Evolutionary conservation across 35 echinoderm and acorn worm species (phyloP), one percentile per base, ranked within the genome.

Genomic region (Strongylocentrotus purpuratus): DNA sequence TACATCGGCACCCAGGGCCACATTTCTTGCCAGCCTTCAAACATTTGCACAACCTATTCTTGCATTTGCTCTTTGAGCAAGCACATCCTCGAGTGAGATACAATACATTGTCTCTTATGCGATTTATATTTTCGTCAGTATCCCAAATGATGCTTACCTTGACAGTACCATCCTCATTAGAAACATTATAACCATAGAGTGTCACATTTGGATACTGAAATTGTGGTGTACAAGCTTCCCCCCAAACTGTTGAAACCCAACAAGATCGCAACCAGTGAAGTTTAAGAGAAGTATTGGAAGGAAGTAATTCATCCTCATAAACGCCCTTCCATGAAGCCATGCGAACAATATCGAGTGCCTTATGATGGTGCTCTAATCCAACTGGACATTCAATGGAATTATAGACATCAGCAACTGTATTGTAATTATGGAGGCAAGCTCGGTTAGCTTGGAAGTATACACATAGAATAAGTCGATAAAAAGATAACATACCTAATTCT

Each of bases 391-490:
- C 52, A 14, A 59, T 59, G 52, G 11, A 14, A 8, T 94, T 70
- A 50, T 71, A 96, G 6, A 96, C 17, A 28, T 96, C 31, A 22
- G 61, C 65, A 31, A 91, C 65, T 14, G 90, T 46, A 31, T 78
- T 48, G 48, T 86, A 94, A 48, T 96, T 94, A 20, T 87, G 31
- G 11, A 96, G 33, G 46, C 91, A 92, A n/a, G 33, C 46, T 31
- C 95, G 55, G 71, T 96, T 70, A 48, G 13, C 33, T 50, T 92
- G 45, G 45, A 94, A 96, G 46, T 96, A 96, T 15, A 96, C 65
- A 52, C 61, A 94, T 12, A 89, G 50, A 60, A 96, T 94, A 1
- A 96, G 48, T 22, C 92, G 55, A 55, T 96, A 96, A 96, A 96
- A 96, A 71, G 95, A 48, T 31, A 96, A 59, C 9, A 94, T 5